These are phyloP conservation scores for Digitonthophagus gazella DNA, from an alignment of 2,888 invertebrate genomes.

Conservation along the genomic window DNA sequence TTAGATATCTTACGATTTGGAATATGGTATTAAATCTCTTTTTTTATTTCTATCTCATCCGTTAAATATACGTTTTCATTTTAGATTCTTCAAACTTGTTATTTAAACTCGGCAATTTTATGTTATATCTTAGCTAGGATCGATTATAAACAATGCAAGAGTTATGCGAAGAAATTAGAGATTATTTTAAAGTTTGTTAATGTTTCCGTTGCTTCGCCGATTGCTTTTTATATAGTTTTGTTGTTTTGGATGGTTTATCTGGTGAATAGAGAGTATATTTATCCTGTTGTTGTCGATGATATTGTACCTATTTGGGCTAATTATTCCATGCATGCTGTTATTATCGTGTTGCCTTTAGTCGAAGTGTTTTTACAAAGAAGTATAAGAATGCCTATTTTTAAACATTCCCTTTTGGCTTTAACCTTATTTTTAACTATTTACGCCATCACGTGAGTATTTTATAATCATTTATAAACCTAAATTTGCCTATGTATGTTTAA, in stretches of 20 bases:
- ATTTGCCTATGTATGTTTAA: no score
- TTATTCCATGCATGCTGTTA: neutral
- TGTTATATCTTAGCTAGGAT: neutral
- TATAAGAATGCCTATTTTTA: neutral
- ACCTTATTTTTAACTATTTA: constrained; percentile 4
- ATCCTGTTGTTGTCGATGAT: neutral
- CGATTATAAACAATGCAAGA: neutral
- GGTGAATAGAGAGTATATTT: neutral
- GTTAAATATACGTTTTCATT: neutral
- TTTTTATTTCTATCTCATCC: neutral
- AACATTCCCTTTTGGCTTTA: neutral
- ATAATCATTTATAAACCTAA: no score
- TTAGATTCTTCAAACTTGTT: neutral
- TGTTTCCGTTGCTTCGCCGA: neutral
- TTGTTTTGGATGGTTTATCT: neutral
- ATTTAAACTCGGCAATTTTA: neutral
- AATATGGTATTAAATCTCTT: neutral
- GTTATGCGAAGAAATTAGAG: neutral
- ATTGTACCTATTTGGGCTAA: constrained; percentile 3
- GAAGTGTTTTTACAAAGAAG: constrained; percentile 12
- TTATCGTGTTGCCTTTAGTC: neutral
- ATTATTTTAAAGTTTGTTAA: neutral
- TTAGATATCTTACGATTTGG: constrained; percentile 7
- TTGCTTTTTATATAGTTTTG: constrained; percentile 1
- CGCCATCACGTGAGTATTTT: neutral